These are phyloP conservation scores for Radopholus similis DNA, from an alignment of 1,140 invertebrate species.

Conservation along the genomic window DNA sequence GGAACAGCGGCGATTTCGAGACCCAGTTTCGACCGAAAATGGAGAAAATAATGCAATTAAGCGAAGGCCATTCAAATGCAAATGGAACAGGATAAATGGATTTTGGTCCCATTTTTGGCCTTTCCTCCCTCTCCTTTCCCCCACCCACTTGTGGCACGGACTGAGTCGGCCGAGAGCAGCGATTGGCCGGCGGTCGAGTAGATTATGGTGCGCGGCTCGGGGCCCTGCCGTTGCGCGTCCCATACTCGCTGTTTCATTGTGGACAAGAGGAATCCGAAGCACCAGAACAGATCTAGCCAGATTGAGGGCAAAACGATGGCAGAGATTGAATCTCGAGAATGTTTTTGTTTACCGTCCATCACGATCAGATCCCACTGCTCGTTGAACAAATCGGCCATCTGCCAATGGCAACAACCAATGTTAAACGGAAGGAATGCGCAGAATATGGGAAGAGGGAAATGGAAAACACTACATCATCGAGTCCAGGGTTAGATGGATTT, in stretches of 20 bases:
- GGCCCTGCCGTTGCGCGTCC: background rate
- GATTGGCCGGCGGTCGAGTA: conserved; percentile 8
- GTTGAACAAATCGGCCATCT: conserved; percentile 9
- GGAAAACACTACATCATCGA: no score
- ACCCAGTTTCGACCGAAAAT: conserved; percentile 19
- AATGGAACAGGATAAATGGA: background rate
- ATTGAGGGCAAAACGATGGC: no score
- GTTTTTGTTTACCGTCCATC: no score
- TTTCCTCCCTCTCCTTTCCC: background rate
- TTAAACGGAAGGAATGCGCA: no score
- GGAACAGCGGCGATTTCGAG: conserved; percentile 6
- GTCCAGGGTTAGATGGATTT: no score
- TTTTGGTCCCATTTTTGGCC: background rate
- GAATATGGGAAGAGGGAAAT: no score
- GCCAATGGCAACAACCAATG: background rate
- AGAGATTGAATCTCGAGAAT: no score
- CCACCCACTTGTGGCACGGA: conserved; percentile 4
- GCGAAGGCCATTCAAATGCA: background rate
- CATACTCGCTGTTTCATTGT: conserved; percentile 7
- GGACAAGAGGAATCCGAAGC: conserved; percentile 1
- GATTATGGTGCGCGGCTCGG: background rate
- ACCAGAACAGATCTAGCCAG: conserved; percentile 19
- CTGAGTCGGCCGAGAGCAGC: conserved; percentile 6
- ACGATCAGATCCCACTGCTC: conserved; percentile 16
- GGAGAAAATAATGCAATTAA: background rate